These are phyloP conservation scores for Eutolmus rufibarbis DNA, from an alignment of 2,888 invertebrate genomes.

Conservation along the genomic window DNA sequence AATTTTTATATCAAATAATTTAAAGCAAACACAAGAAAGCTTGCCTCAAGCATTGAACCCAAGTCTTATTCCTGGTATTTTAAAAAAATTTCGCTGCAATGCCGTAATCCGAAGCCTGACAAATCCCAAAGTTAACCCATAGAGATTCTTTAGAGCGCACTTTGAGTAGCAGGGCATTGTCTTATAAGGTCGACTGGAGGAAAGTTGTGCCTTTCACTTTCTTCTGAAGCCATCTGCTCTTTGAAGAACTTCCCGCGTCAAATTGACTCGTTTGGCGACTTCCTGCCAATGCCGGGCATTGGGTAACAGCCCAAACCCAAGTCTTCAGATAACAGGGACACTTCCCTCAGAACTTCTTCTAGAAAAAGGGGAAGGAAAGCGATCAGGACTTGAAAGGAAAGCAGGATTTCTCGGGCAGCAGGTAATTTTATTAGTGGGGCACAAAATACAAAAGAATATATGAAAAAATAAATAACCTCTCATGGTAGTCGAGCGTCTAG, in stretches of 20 bases:
- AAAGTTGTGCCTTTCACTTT: not conserved
- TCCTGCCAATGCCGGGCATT: not conserved
- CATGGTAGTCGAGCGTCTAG: conserved; percentile 20
- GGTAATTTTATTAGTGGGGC: not conserved
- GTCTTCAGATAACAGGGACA: not conserved
- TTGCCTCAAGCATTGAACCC: too few relatives aligned
- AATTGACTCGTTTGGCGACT: not conserved
- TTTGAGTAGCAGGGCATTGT: not conserved
- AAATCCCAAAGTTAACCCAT: not conserved
- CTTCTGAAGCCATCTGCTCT: not conserved
- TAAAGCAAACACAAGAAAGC: too few relatives aligned
- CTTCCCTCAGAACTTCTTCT: not conserved
- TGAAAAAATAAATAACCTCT: conserved; percentile 26
- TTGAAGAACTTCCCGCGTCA: not conserved
- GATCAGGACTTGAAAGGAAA: not conserved
- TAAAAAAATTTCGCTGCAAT: not conserved
- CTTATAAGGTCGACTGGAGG: not conserved
- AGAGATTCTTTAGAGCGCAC: not conserved
- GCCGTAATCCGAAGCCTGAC: not conserved
- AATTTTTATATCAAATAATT: too few relatives aligned
- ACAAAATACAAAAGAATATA: not conserved
- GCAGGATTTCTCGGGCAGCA: not conserved
- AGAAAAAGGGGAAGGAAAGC: not conserved
- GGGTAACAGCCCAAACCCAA: not conserved
- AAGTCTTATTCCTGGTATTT: not conserved